Evolutionary conservation across 2,888 invertebrate genomes (phyloP).

Genomic region (Quadroppia sp.): DNA sequence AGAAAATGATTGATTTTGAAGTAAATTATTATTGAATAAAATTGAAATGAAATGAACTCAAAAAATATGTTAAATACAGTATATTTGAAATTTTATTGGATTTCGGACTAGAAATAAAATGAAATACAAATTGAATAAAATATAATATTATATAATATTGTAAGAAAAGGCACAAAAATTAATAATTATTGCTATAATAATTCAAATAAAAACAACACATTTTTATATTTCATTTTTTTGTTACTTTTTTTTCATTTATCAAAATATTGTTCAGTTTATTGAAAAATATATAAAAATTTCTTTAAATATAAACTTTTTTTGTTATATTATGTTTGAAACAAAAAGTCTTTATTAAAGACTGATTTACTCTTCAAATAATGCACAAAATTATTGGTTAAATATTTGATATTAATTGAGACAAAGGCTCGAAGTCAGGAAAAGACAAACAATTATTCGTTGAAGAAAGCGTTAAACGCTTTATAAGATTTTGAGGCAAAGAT

Average conservation of each 20-base stretch:
- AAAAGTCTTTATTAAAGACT: neutral
- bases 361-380: neutral
- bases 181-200: constrained; percentile 27
- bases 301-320: neutral
- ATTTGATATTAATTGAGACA: constrained; percentile 3
- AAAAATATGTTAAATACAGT: neutral
- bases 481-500: neutral
- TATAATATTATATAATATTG: constrained; percentile 3
- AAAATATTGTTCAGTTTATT: constrained; percentile 10
- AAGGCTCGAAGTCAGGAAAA: neutral
- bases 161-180: constrained; percentile 17
- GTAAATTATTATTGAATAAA: neutral
- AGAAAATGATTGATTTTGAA: neutral
- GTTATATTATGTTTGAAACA: neutral
- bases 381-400: neutral
- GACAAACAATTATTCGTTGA: constrained; percentile 4
- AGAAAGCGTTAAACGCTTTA: constrained; percentile 16
- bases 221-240: neutral
- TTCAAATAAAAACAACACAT: neutral
- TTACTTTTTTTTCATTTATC: constrained; percentile 2
- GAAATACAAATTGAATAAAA: neutral
- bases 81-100: constrained; percentile 4
- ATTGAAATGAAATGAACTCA: too few relatives aligned
- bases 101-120: neutral
- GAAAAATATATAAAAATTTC: constrained; percentile 4